These are phyloP conservation scores for Drosophila bocki DNA, from an alignment of 1,140 invertebrate genomes.

Conservation along the genomic window DNA sequence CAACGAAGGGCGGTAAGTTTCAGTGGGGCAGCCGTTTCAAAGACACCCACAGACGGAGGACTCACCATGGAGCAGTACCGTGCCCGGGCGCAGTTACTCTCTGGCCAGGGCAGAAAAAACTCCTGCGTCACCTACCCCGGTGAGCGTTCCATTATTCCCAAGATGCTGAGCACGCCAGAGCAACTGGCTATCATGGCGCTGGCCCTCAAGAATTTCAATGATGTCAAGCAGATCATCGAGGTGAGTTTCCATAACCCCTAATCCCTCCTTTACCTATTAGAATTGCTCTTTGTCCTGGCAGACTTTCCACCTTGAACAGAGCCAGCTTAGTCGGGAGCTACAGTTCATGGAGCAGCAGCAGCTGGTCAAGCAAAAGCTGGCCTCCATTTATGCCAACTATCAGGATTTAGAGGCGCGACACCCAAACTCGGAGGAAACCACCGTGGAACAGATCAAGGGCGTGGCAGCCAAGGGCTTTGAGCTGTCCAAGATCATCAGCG, in stretches of 20 bases:
- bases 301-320: constrained; percentile 85
- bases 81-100: constrained; percentile 32
- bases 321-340: constrained; percentile 83
- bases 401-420: constrained; percentile 50
- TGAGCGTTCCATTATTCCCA: constrained; percentile 74
- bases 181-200: constrained; percentile 79
- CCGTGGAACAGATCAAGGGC: constrained; percentile 78
- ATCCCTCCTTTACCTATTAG: background rate
- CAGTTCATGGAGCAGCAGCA: constrained; percentile 85
- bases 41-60: constrained; percentile 5
- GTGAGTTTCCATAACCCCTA: constrained; percentile 26
- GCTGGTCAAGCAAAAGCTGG: constrained; percentile 79
- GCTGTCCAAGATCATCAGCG: constrained; percentile 74
- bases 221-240: constrained; percentile 82
- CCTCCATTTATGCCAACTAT: constrained; percentile 71
- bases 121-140: background rate
- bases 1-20: constrained; percentile 71
- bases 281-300: constrained; percentile 22
- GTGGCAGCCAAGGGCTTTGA: constrained; percentile 74
- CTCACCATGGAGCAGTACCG: constrained; percentile 48
- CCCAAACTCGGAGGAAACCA: constrained; percentile 36
- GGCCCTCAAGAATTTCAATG: constrained; percentile 74
- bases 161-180: constrained; percentile 75
- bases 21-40: constrained; percentile 46
- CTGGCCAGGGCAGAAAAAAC: constrained; percentile 4